A percentile compares a stretch with the other conserved stretches of the same genome.
These are phyloP conservation scores for Cosmia trapezina DNA, from an alignment of 2,888 invertebrate species.

Conservation along the genomic window DNA sequence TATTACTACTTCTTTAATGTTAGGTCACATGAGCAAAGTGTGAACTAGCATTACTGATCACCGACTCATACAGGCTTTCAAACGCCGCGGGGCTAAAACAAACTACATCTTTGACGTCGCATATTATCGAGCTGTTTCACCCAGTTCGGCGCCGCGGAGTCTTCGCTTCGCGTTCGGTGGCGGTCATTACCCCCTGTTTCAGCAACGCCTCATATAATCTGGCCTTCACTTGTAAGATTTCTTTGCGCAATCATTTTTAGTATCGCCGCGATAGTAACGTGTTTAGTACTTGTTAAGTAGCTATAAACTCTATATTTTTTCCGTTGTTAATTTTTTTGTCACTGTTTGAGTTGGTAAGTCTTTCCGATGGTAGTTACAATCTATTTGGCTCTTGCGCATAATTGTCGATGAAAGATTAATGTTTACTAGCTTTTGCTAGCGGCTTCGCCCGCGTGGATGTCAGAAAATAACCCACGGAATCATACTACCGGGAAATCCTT, in stretches of 20 bases:
- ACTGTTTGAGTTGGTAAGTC: not conserved
- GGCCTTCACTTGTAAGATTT: constrained; percentile 60
- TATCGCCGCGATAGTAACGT: constrained; percentile 23
- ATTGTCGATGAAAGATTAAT: not conserved
- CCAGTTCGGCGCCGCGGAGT: constrained; percentile 56
- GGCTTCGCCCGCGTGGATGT: too few relatives aligned
- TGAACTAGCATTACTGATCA: not conserved
- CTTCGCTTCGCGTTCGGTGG: constrained; percentile 39
- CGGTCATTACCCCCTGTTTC: constrained; percentile 56
- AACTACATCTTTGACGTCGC: constrained; percentile 15
- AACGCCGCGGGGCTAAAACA: constrained; percentile 6
- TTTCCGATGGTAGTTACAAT: constrained; percentile 5
- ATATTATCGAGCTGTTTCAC: constrained; percentile 38
- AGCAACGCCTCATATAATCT: constrained; percentile 58
- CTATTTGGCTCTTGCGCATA: not conserved
- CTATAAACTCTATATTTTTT: constrained; percentile 35
- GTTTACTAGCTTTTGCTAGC: too few relatives aligned
- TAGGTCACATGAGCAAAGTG: not conserved
- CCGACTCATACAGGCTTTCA: not conserved
- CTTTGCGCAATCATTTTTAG: constrained; percentile 56
- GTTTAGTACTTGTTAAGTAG: constrained; percentile 51
- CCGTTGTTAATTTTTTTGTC: constrained; percentile 8
- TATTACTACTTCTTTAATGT: not conserved
- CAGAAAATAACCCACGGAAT: too few relatives aligned
- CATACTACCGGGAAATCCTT: too few relatives aligned